phyloP scores from a whole-genome alignment of 2,888 invertebrate genomes.

The Linnaemya vulpina region DNA sequence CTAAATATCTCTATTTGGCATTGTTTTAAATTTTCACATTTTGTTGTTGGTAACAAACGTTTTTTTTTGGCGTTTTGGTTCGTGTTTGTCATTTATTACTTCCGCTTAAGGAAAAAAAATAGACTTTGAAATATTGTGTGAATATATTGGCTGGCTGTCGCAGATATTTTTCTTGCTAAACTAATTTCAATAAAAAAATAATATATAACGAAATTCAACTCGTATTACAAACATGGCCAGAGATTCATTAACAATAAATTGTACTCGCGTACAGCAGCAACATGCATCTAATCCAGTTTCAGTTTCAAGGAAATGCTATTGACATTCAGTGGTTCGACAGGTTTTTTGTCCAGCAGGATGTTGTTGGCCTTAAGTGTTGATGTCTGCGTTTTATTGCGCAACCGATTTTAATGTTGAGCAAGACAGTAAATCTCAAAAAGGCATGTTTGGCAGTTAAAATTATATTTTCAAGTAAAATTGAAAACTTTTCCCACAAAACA shows the following conservation, averaged over 20 bases:
- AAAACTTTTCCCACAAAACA: background rate
- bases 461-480: background rate
- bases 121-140: constrained; percentile 44
- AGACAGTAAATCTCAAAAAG: background rate
- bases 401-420: background rate
- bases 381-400: constrained; percentile 13
- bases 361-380: constrained; percentile 46
- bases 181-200: constrained; percentile 11
- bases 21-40: constrained; percentile 17
- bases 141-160: constrained; percentile 13
- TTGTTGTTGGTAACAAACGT: constrained; percentile 4
- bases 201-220: constrained; percentile 39
- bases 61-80: constrained; percentile 24
- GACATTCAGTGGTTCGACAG: constrained; percentile 26
- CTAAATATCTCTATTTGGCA: constrained; percentile 30
- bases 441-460: background rate
- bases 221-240: constrained; percentile 7
- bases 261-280: background rate
- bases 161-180: constrained; percentile 1
- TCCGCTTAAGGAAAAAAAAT: constrained; percentile 48
- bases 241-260: constrained; percentile 19
- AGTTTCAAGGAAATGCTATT: constrained; percentile 58
- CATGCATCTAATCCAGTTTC: constrained; percentile 43
- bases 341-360: constrained; percentile 40
- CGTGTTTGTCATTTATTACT: constrained; percentile 66